A percentile compares a stretch with the other conserved stretches of the same genome.
These are phyloP conservation scores for Octonoba sinensis DNA, from an alignment of 2,888 invertebrate species.

Conservation along the genomic window DNA sequence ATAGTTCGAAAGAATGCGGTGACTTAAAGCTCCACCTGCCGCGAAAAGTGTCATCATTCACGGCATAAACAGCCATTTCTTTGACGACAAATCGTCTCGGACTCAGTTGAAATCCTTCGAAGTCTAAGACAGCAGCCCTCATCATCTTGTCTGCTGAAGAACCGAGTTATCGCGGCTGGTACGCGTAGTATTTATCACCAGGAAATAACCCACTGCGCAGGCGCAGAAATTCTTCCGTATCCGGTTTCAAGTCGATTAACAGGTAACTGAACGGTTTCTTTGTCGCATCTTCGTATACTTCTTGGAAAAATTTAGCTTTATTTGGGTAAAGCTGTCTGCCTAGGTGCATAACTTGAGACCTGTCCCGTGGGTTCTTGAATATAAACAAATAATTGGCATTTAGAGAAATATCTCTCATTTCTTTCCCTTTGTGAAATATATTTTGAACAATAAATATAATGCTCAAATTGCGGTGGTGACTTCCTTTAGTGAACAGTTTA, in stretches of 20 bases:
- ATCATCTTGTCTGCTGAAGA: background rate
- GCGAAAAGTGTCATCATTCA: background rate
- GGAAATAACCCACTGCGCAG: too few relatives aligned
- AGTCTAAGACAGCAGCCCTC: conserved; percentile 8
- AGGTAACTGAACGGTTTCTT: too few relatives aligned
- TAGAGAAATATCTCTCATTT: conserved; percentile 28
- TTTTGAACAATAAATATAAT: conserved; percentile 37
- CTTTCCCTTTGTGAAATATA: too few relatives aligned
- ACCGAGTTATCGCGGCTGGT: conserved; percentile 15
- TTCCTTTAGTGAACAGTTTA: too few relatives aligned
- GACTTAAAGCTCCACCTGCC: conserved; percentile 1
- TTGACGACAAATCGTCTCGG: background rate
- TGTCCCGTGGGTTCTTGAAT: too few relatives aligned
- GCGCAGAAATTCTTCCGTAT: too few relatives aligned
- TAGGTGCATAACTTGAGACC: too few relatives aligned
- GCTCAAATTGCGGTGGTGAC: conserved; percentile 32
- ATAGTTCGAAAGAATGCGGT: background rate
- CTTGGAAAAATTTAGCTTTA: too few relatives aligned
- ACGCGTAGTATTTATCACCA: conserved; percentile 10
- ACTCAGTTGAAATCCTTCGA: conserved; percentile 12
- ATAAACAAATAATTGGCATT: too few relatives aligned
- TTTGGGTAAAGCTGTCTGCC: too few relatives aligned
- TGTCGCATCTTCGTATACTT: too few relatives aligned
- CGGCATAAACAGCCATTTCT: background rate
- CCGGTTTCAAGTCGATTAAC: too few relatives aligned